Conservation (phyloP, 2,888 invertebrate genomes). For the Encarsia formosa region DNA sequence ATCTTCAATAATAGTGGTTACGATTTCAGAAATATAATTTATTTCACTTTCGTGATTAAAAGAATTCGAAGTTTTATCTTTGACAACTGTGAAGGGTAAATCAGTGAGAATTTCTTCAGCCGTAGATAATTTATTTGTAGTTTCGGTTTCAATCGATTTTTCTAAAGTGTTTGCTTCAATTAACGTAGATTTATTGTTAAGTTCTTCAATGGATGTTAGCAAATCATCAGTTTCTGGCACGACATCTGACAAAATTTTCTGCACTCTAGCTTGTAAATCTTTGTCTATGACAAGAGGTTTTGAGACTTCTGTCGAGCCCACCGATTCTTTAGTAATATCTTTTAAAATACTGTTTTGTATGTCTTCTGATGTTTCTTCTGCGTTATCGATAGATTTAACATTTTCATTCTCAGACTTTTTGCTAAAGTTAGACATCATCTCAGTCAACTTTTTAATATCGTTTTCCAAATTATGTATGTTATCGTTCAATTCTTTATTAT, state of each 20-base stretch:
- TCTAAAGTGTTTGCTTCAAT: slow-evolving; percentile 44
- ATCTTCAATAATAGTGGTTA: slow-evolving; percentile 31
- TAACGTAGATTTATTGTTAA: slow-evolving; percentile 42
- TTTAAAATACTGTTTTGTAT: slow-evolving; percentile 34
- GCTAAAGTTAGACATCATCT: slow-evolving; percentile 45
- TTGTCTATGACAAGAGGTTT: slow-evolving; percentile 16
- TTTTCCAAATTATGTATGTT: slow-evolving; percentile 46
- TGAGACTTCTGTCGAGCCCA: slow-evolving; percentile 15
- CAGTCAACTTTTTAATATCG: slow-evolving; percentile 44
- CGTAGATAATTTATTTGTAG: slow-evolving; percentile 2
- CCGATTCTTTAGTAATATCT: slow-evolving; percentile 39
- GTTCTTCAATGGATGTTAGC: slow-evolving; percentile 30
- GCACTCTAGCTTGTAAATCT: slow-evolving; percentile 18
- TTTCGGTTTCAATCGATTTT: slow-evolving; percentile 42
- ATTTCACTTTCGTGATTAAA: slow-evolving; percentile 28
- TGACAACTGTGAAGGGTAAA: slow-evolving; percentile 32
- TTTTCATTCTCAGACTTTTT: slow-evolving; percentile 40
- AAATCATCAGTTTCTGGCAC: slow-evolving; percentile 28
- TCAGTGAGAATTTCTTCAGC: slow-evolving; percentile 22
- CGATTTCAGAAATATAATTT: slow-evolving; percentile 37
- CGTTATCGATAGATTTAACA: slow-evolving; percentile 23
- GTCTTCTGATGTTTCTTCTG: slow-evolving; percentile 1
- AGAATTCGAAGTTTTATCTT: not conserved
- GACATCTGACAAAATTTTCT: slow-evolving; percentile 19
- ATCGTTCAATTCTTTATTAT: slow-evolving; percentile 44